Evolutionary conservation across 2,797 vertebrate genomes (phyloP).

Genomic region (Onychomys arenicola): DNA sequence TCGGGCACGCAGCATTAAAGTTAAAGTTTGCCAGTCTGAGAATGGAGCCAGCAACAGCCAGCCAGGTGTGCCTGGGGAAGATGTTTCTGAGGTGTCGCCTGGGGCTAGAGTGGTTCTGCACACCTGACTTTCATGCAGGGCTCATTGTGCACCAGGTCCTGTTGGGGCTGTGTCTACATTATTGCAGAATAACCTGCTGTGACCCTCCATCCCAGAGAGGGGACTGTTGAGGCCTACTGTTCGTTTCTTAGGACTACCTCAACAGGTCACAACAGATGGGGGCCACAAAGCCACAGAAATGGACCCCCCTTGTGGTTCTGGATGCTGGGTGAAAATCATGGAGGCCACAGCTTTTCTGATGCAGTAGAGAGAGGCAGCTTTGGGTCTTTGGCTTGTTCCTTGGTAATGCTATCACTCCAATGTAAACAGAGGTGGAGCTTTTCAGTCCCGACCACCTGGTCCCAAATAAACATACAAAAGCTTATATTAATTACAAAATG

Average conservation of each 20-base stretch:
- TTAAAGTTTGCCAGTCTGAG: constrained; percentile 59
- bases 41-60: not conserved
- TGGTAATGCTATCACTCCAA: not conserved
- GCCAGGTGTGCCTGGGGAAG: not conserved
- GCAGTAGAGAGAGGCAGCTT: accelerated
- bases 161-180: not conserved
- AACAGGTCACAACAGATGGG: not conserved
- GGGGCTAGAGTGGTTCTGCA: not conserved
- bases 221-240: not conserved
- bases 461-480: too few relatives aligned
- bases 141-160: not conserved
- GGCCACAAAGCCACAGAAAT: not conserved
- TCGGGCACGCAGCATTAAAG: constrained; percentile 20
- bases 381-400: accelerated
- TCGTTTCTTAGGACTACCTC: not conserved
- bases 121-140: not conserved
- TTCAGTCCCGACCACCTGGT: too few relatives aligned
- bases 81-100: not conserved
- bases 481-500: too few relatives aligned
- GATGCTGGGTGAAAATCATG: not conserved
- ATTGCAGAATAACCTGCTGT: not conserved
- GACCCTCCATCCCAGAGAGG: not conserved
- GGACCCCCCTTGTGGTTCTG: too few relatives aligned
- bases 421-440: too few relatives aligned
- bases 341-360: accelerated